Evolutionary conservation across 2,888 invertebrate genomes (phyloP).

Genomic region (Mermis nigrescens): DNA sequence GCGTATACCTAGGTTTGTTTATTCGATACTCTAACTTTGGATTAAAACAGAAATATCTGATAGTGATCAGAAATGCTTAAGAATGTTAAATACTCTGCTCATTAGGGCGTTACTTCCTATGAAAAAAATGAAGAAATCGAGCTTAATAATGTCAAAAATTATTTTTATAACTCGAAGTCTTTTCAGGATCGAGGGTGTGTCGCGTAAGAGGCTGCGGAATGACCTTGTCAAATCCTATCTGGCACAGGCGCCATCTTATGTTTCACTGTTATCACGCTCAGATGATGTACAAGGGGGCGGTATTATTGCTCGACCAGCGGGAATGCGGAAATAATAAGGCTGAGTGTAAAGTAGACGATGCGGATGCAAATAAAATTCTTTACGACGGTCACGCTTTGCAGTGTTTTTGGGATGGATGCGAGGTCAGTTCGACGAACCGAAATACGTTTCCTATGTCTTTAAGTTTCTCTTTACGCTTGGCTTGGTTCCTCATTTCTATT

Average conservation of each 20-base stretch:
- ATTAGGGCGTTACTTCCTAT: too few relatives aligned
- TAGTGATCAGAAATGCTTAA: too few relatives aligned
- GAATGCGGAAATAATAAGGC: background rate
- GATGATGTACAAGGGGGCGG: background rate
- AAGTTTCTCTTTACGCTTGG: too few relatives aligned
- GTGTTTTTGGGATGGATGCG: constrained; percentile 2
- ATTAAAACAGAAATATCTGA: too few relatives aligned
- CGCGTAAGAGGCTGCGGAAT: background rate
- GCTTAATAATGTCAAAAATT: background rate
- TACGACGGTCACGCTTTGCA: background rate
- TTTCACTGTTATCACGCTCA: constrained; percentile 7
- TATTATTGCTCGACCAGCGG: background rate
- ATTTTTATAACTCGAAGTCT: too few relatives aligned
- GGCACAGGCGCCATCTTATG: background rate
- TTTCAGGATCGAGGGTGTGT: background rate
- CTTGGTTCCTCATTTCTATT: too few relatives aligned
- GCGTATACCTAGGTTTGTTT: too few relatives aligned
- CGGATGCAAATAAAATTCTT: too few relatives aligned
- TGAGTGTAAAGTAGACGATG: background rate
- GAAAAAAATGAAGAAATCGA: too few relatives aligned
- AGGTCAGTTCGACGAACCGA: background rate
- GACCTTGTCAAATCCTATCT: background rate
- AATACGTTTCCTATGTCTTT: too few relatives aligned
- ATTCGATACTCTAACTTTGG: too few relatives aligned
- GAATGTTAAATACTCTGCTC: too few relatives aligned